These are phyloP conservation scores for Limulus polyphemus DNA, from an alignment of 2,888 invertebrate species.

Conservation along the genomic window DNA sequence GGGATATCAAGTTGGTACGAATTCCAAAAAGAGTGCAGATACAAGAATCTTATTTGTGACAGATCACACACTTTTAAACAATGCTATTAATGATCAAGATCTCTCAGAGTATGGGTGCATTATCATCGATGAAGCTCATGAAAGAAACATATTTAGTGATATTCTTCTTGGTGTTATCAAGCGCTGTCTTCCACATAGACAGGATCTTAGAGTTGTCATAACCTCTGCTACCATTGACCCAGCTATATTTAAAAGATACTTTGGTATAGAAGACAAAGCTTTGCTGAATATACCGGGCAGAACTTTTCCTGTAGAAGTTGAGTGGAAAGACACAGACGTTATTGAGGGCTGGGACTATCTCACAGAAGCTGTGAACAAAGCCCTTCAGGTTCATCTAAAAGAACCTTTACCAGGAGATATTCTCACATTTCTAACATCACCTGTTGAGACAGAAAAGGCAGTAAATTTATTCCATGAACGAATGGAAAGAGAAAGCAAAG, in stretches of 20 bases:
- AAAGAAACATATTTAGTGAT: constrained; percentile 36
- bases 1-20: constrained; percentile 31
- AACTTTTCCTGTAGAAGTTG: constrained; percentile 35
- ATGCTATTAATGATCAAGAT: constrained; percentile 30
- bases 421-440: constrained; percentile 24
- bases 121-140: constrained; percentile 39
- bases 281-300: constrained; percentile 33
- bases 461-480: constrained; percentile 5
- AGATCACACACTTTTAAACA: constrained; percentile 35
- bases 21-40: constrained; percentile 17
- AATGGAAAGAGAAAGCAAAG: constrained; percentile 14
- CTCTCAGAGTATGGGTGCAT: constrained; percentile 30
- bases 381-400: constrained; percentile 29
- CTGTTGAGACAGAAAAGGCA: constrained; percentile 33
- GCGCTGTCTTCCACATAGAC: constrained; percentile 27
- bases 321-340: constrained; percentile 27
- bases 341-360: constrained; percentile 25
- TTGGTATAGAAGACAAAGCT: constrained; percentile 28
- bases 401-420: constrained; percentile 32
- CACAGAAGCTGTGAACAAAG: constrained; percentile 30
- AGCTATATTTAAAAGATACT: constrained; percentile 33
- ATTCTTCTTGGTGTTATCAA: constrained; percentile 37
- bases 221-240: constrained; percentile 38
- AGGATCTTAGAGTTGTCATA: constrained; percentile 34
- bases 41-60: constrained; percentile 35